Evolutionary conservation across 2,113 vertebrate genomes (phyloP).

Genomic region (Triplophysa siluroides): DNA sequence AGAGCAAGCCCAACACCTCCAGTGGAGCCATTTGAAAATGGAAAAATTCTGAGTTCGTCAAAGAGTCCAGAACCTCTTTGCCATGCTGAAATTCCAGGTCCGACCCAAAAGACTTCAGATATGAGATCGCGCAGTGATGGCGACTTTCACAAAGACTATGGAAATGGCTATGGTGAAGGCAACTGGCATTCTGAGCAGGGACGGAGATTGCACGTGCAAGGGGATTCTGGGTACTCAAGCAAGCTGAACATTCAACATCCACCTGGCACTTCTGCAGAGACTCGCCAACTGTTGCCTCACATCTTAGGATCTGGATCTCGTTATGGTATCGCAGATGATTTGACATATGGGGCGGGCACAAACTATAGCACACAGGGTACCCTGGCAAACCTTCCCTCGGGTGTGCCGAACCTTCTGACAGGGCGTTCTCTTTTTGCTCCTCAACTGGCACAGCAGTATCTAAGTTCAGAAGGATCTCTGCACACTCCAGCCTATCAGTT

Average conservation of each 20-base stretch:
- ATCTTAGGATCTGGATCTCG: conserved; percentile 47
- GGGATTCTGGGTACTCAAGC: conserved; percentile 74
- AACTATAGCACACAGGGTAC: conserved; percentile 62
- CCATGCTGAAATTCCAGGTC: conserved; percentile 3
- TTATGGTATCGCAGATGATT: conserved; percentile 61
- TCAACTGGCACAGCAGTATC: conserved; percentile 75
- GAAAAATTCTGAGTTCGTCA: conserved; percentile 32
- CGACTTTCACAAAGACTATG: conserved; percentile 48
- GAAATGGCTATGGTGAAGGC: conserved; percentile 37
- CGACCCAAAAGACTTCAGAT: conserved; percentile 45
- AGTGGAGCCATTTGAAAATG: conserved; percentile 60
- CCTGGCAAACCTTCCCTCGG: conserved; percentile 58
- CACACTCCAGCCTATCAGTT: conserved; percentile 66
- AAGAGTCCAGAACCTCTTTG: conserved; percentile 55
- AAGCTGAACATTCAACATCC: conserved; percentile 72
- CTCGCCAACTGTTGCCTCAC: conserved; percentile 57
- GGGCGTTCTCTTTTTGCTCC: conserved; percentile 65
- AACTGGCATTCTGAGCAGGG: conserved; percentile 53
- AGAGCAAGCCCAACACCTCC: conserved; percentile 81
- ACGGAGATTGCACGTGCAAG: conserved; percentile 57
- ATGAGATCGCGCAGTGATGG: conserved; percentile 61
- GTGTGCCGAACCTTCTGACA: conserved; percentile 68
- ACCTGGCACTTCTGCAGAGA: conserved; percentile 39
- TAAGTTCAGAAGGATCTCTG: conserved; percentile 67
- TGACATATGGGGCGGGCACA: conserved; percentile 58